Evolutionary conservation across 2,888 invertebrate species (phyloP), one percentile per base, ranked within the genome.

Genomic region (Leptarthrus brevirostris): DNA sequence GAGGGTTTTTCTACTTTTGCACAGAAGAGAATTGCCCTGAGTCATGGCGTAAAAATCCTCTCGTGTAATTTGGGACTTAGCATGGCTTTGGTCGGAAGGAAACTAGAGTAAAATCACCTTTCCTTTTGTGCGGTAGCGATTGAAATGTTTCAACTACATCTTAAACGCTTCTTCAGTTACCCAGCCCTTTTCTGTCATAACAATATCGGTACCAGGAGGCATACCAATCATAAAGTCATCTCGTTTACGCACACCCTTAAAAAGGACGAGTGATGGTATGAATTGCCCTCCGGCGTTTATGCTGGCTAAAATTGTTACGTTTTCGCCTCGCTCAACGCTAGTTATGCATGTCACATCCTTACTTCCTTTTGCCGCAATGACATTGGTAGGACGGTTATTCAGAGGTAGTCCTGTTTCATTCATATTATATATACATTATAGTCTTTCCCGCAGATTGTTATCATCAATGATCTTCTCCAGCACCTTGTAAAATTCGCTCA

Each of bases 281-380:
- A 40, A 40, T 40, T 12, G 10, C 3, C 40, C 40, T 12, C 12
- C 40, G 12, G 40, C 40, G 2, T 40, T 40, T 2, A 5, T 10
- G 2, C 40, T 8, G 4, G 40, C 12, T 5, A 40, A 8, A 40
- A 12, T 12, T 10, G 40, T 10, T 12, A 40, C 40, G n/a, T 40
- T 40, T 12, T 40, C 40, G n/a, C 40, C 40, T 40, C 40, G 5
- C n/a, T 40, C 40, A 10, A 10, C 8, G 24, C 10, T 22, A 5
- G 54, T 54, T 14, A 54, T 24, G 12, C 8, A 22, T 12, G 10
- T 10, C 22, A 54, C 54, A 54, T 54, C 54, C 14, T 54, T 54
- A 6, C 16, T n/a, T 22, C 54, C 54, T 54, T 54, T 54, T 20
- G 22, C 24, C 6, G n/a, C 54, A 16, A 54, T 54, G n/a, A 54